A percentile compares a stretch with the other conserved stretches of the same genome.
Evolutionary conservation across 92 coral and sea anemone genomes (phyloP).

Genomic region (Umimayanthus kanabou): DNA sequence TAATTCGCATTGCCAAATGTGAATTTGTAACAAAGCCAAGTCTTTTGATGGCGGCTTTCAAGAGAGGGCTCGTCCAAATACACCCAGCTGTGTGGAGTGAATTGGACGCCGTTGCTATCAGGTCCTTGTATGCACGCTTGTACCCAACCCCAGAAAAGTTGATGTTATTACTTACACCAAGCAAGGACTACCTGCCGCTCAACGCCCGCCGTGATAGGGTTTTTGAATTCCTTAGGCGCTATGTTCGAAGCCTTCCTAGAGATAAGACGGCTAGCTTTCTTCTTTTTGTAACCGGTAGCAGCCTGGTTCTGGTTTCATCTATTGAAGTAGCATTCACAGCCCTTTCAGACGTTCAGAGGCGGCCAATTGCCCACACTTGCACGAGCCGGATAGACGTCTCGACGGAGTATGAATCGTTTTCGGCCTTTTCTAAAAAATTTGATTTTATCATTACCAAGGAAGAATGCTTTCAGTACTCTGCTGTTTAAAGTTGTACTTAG

Average conservation of each 20-base stretch:
- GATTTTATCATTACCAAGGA: constrained; percentile 42
- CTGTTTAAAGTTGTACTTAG: background rate
- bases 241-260: constrained; percentile 38
- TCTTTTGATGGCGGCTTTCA: constrained; percentile 46
- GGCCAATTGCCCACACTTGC: constrained; percentile 55
- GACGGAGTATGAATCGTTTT: constrained; percentile 49
- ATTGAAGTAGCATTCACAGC: constrained; percentile 47
- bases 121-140: constrained; percentile 36
- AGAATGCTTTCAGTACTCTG: constrained; percentile 39
- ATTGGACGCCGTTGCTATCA: constrained; percentile 38
- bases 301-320: constrained; percentile 49
- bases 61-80: constrained; percentile 38
- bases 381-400: constrained; percentile 49
- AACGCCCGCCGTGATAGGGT: constrained; percentile 46
- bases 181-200: constrained; percentile 33
- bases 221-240: constrained; percentile 53
- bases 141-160: constrained; percentile 46
- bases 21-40: constrained; percentile 50
- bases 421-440: constrained; percentile 46
- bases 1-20: constrained; percentile 42
- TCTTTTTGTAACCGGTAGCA: constrained; percentile 46
- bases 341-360: constrained; percentile 33
- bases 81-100: constrained; percentile 37
- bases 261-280: constrained; percentile 42
- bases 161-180: constrained; percentile 39